A percentile compares a stretch with the other conserved stretches of the same genome.
These are phyloP conservation scores for Chunga burmeisteri DNA, from an alignment of 2,113 vertebrate genomes.

Conservation along the genomic window DNA sequence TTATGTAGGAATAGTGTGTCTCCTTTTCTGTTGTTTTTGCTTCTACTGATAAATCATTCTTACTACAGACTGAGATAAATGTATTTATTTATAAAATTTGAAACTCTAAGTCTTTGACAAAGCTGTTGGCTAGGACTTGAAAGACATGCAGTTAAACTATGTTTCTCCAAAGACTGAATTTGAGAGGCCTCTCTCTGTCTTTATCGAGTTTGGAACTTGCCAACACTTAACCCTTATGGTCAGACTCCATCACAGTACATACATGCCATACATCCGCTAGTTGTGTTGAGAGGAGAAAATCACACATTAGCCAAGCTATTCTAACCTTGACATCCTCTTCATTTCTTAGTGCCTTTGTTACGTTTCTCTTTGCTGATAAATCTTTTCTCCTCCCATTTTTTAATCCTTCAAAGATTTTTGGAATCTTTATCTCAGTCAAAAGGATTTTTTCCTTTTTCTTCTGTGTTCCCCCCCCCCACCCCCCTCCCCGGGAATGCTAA, in stretches of 20 bases:
- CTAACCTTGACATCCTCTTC: not conserved
- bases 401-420: not conserved
- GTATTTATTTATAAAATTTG: not conserved
- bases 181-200: not conserved
- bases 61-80: not conserved
- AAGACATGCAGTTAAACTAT: not conserved
- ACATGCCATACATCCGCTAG: accelerated
- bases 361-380: not conserved
- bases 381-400: not conserved
- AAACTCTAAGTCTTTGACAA: not conserved
- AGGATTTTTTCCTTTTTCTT: not conserved
- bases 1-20: not conserved
- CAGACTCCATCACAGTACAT: no score
- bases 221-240: not conserved
- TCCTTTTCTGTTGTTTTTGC: not conserved
- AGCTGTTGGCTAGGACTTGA: not conserved
- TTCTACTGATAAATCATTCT: not conserved
- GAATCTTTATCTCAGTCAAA: not conserved
- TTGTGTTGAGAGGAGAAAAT: not conserved
- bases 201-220: not conserved
- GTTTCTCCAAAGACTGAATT: not conserved
- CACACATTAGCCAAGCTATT: not conserved
- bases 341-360: not conserved
- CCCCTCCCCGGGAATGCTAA: not conserved
- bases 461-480: not conserved